Percentiles rank a stretch among this genome's conserved stretches.
These are phyloP conservation scores for Pseudopleuronectes americanus DNA, from an alignment of 2,797 vertebrate species.

Conservation along the genomic window DNA sequence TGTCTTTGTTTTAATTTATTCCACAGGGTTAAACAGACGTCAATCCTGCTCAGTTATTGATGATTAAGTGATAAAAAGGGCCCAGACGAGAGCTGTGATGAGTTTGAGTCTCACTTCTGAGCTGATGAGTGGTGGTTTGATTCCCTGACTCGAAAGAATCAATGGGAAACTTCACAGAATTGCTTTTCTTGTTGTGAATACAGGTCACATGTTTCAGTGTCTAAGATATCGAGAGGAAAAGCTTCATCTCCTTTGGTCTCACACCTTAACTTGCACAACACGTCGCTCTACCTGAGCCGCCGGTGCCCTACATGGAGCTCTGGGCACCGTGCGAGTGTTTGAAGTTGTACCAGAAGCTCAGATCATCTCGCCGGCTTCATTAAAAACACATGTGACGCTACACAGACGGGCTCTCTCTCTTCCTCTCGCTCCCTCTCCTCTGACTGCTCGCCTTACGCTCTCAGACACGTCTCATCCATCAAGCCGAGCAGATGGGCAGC, in stretches of 20 bases:
- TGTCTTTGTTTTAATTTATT: conserved; percentile 67
- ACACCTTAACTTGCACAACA: conserved; percentile 45
- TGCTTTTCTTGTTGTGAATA: conserved; percentile 4
- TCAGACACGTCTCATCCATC: conserved; percentile 55
- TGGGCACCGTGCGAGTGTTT: conserved; percentile 49
- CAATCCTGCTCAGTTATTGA: conserved; percentile 40
- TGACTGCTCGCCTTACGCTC: conserved; percentile 27
- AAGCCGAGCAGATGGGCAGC: conserved; percentile 47
- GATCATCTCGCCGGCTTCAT: conserved; percentile 76
- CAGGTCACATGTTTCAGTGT: conserved; percentile 21
- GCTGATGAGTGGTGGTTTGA: background rate
- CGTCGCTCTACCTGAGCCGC: conserved; percentile 57
- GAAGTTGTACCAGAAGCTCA: conserved; percentile 69
- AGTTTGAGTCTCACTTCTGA: background rate
- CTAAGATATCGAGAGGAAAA: conserved; percentile 8
- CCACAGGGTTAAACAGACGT: conserved; percentile 33
- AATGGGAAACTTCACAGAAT: background rate
- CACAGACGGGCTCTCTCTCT: conserved; percentile 41
- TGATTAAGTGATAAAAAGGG: conserved; percentile 23
- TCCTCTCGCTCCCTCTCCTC: conserved; percentile 12
- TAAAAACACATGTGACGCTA: conserved; percentile 76
- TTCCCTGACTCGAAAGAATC: conserved; percentile 9
- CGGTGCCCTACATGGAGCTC: conserved; percentile 51
- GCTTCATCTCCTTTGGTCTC: background rate
- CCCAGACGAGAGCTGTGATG: background rate